phyloP scores from a whole-genome alignment of 2,888 invertebrate genomes.

The Aleiodes leptofemur region DNA sequence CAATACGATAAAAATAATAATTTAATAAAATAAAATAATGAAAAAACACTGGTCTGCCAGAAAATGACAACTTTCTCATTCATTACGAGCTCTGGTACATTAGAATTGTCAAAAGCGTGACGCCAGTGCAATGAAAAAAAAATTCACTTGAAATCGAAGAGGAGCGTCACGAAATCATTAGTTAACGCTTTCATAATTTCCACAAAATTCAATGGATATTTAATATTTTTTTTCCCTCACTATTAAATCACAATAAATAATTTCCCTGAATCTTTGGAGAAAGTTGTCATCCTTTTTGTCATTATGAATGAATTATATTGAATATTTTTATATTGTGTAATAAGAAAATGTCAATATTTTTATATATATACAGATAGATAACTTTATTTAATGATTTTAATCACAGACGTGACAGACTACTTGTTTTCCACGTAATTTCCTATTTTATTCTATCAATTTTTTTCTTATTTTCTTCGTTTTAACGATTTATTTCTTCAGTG shows the following conservation, averaged over 20 bases:
- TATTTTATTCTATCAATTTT: slow-evolving; percentile 1
- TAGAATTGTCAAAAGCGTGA: slow-evolving; percentile 45
- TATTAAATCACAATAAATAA: background rate
- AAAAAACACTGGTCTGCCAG: slow-evolving; percentile 30
- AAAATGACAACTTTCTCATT: slow-evolving; percentile 61
- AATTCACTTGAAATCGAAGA: slow-evolving; percentile 37
- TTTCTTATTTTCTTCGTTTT: no score
- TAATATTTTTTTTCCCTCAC: background rate
- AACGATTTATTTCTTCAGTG: no score
- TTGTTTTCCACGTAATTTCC: background rate
- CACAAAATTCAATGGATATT: background rate
- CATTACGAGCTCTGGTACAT: slow-evolving; percentile 54
- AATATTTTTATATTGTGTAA: no score
- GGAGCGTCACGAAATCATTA: slow-evolving; percentile 29
- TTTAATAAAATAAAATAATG: no score
- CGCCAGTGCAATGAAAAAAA: slow-evolving; percentile 29
- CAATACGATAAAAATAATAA: no score
- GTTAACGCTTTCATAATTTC: slow-evolving; percentile 39
- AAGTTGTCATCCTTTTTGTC: no score
- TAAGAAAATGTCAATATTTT: no score
- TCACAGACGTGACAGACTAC: background rate
- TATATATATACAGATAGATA: background rate
- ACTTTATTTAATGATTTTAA: background rate
- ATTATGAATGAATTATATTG: no score
- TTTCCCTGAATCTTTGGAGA: no score